These are phyloP conservation scores for Cylloceria caligata DNA, from an alignment of 2,888 invertebrate genomes.

Conservation along the genomic window DNA sequence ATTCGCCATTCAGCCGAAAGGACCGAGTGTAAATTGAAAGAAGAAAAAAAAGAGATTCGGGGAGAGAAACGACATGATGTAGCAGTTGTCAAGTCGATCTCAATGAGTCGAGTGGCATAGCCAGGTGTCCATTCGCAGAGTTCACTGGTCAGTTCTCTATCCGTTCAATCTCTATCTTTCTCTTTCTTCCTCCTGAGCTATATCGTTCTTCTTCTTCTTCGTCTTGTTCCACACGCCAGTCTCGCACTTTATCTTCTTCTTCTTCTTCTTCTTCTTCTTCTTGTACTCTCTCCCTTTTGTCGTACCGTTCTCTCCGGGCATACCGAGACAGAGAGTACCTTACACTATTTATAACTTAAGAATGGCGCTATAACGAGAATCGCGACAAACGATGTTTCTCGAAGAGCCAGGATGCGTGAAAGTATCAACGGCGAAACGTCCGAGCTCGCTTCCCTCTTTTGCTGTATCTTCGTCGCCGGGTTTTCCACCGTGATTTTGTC, in stretches of 20 bases:
- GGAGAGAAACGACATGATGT: conserved; percentile 4
- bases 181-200: neutral
- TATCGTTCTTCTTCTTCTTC: conserved; percentile 8
- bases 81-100: conserved; percentile 72
- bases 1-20: conserved; percentile 47
- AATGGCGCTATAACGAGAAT: conserved; percentile 77
- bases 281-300: conserved; percentile 1
- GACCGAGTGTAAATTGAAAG: conserved; percentile 8
- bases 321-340: conserved; percentile 14
- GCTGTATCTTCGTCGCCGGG: conserved; percentile 22
- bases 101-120: conserved; percentile 82
- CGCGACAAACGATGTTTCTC: conserved; percentile 68
- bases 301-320: conserved; percentile 19
- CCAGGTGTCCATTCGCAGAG: conserved; percentile 76
- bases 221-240: conserved; percentile 32
- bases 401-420: conserved; percentile 51
- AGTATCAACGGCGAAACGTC: conserved; percentile 57
- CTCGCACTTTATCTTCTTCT: conserved; percentile 48
- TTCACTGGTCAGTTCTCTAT: conserved; percentile 58
- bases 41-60: neutral
- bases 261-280: conserved; percentile 20
- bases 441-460: conserved; percentile 13
- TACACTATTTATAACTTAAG: conserved; percentile 80
- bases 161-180: conserved; percentile 38
- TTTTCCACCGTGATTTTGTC: conserved; percentile 38